A percentile compares a stretch with the other conserved stretches of the same genome.
phyloP scores from a whole-genome alignment of 1,140 invertebrate genomes.

The Drosophila repleta region DNA sequence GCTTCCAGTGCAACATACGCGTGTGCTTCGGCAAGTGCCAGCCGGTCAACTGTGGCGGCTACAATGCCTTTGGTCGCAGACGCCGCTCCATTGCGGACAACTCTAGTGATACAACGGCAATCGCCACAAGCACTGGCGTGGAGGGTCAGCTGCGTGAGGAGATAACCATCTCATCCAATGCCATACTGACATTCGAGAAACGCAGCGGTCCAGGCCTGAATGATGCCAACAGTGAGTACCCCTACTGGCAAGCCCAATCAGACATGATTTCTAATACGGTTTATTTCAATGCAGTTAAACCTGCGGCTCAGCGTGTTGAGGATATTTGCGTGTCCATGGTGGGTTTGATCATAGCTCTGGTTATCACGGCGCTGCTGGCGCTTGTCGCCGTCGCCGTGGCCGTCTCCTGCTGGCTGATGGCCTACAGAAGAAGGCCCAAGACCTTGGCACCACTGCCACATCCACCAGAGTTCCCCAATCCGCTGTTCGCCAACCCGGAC shows the following conservation, averaged over 20 bases:
- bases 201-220: slow-evolving; percentile 88
- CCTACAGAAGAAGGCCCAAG: slow-evolving; percentile 93
- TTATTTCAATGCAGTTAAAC: slow-evolving; percentile 80
- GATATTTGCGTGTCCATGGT: slow-evolving; percentile 97
- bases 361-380: slow-evolving; percentile 95
- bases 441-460: slow-evolving; percentile 94
- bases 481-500: slow-evolving; percentile 94
- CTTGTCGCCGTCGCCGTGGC: slow-evolving; percentile 96
- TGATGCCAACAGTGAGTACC: slow-evolving; percentile 88
- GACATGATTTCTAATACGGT: not conserved
- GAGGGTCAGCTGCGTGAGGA: slow-evolving; percentile 95
- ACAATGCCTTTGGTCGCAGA: slow-evolving; percentile 93
- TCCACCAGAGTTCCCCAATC: slow-evolving; percentile 97
- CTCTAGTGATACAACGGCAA: slow-evolving; percentile 85
- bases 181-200: slow-evolving; percentile 94
- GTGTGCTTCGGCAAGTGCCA: slow-evolving; percentile 98
- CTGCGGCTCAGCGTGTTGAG: slow-evolving; percentile 88
- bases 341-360: slow-evolving; percentile 95
- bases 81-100: slow-evolving; percentile 87
- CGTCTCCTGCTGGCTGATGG: slow-evolving; percentile 97
- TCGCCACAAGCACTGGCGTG: slow-evolving; percentile 84
- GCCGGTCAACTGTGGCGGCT: slow-evolving; percentile 96
- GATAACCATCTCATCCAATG: slow-evolving; percentile 96
- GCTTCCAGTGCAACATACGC: slow-evolving; percentile 97
- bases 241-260: not conserved